These are phyloP conservation scores for Pangasius sanitwongsei DNA, from an alignment of 2,797 vertebrate species.

Conservation along the genomic window DNA sequence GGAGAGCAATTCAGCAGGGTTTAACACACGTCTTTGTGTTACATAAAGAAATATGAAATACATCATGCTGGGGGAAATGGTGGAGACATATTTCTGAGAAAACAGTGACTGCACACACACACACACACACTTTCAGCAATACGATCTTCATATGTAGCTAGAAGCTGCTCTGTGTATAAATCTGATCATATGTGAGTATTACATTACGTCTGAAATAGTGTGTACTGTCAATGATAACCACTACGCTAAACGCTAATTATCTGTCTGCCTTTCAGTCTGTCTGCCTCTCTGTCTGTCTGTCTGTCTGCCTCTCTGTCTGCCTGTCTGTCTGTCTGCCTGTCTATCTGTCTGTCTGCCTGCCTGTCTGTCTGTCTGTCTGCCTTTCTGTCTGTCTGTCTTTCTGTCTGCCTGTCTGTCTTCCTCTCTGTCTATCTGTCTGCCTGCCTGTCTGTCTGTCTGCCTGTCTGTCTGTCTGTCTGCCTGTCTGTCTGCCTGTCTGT, in stretches of 20 bases:
- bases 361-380: neutral
- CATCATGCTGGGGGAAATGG: conserved; percentile 38
- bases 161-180: neutral
- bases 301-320: neutral
- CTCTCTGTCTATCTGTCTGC: neutral
- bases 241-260: neutral
- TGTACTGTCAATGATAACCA: neutral
- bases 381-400: neutral
- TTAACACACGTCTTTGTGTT: conserved; percentile 71
- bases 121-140: neutral
- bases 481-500: neutral
- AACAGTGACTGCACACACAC: conserved; percentile 7
- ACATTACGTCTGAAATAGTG: neutral
- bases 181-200: neutral
- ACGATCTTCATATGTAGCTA: neutral
- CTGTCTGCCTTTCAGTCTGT: neutral
- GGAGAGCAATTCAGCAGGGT: conserved; percentile 62
- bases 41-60: conserved; percentile 69
- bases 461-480: neutral
- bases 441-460: neutral
- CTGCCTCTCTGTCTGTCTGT: neutral
- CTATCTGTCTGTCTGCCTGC: neutral
- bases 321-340: neutral
- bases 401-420: neutral
- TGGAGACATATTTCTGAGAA: neutral